Percentiles rank a stretch among this genome's conserved stretches.
phyloP scores from a whole-genome alignment of 2,113 vertebrate genomes.

The Penelope pileata region DNA sequence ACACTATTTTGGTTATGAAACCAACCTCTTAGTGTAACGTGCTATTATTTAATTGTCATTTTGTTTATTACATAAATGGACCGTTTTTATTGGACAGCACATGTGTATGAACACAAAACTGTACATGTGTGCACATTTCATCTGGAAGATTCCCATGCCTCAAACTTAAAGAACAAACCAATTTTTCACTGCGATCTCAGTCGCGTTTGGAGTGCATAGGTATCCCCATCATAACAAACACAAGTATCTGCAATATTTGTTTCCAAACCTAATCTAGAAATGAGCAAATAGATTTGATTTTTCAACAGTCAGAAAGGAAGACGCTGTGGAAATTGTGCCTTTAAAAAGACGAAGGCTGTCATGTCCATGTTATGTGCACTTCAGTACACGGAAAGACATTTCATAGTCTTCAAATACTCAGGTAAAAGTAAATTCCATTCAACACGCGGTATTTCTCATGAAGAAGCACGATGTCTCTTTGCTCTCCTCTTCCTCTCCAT shows the following conservation, averaged over 20 bases:
- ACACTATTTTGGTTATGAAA: neutral
- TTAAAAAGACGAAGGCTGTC: neutral
- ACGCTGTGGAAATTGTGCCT: neutral
- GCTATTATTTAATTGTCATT: slow-evolving; percentile 37
- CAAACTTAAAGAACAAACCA: neutral
- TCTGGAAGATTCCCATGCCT: slow-evolving; percentile 39
- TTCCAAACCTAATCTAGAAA: neutral
- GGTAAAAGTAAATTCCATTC: neutral
- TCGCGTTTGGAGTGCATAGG: neutral
- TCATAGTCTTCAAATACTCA: neutral
- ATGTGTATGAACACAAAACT: slow-evolving; percentile 37
- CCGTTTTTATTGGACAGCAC: slow-evolving; percentile 45
- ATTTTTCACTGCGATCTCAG: neutral
- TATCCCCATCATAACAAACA: neutral
- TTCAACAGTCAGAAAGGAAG: neutral
- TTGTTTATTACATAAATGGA: slow-evolving; percentile 28
- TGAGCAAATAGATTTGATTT: neutral
- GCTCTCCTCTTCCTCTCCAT: neutral
- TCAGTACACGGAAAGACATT: neutral
- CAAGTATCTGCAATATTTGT: neutral
- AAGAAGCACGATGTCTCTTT: neutral
- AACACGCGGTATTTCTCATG: neutral
- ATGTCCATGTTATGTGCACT: neutral
- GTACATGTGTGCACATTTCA: slow-evolving; percentile 21
- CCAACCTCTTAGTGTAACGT: slow-evolving; percentile 34